Evolutionary conservation across 1,140 invertebrate species (phyloP), one percentile per base, ranked within the genome.

Genomic region (Zaprionus davidi): DNA sequence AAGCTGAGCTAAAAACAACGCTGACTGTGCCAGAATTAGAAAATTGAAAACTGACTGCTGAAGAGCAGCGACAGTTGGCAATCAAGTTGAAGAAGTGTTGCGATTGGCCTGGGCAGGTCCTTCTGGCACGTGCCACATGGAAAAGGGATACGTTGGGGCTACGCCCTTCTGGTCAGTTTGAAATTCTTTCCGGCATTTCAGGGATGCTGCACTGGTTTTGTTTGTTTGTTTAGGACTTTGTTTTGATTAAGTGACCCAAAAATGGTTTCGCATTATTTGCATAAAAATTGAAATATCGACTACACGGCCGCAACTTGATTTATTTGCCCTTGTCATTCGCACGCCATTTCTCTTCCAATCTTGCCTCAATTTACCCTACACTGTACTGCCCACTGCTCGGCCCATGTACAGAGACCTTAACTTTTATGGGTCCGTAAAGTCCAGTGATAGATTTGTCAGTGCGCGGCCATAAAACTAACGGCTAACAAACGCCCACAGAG

Each of bases 251-350:
- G 85, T 87, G 84, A 49, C 41, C 38, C 71, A 81, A 76, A 79
- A 88, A 83, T 84, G 81, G 81, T 90, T 88, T 71, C 66, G 58
- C 53, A 73, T 71, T 87, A 87, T 87, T 87, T 87, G 63, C 84
- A 87, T 87, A 81, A 84, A 76, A 77, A 82, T 79, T 79, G 82
- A 71, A 76, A 87, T 73, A 79, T 87, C 70, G 71, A 86, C 82
- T 73, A 59, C 64, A 65, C 41, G 82, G 58, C 55, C 53, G 66
- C 64, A 64, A 64, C 69, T 56, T 81, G 82, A 85, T 85, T 84
- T 81, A 77, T 85, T 79, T 79, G 64, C 28, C 49, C 53, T 66
- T 56, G 59, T 55, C 51, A 71, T 31, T 71, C 26, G 68, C 51
- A 56, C 49, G 49, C 59, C 20, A 44, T 64, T 64, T 46, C 41